A percentile compares a stretch with the other conserved stretches of the same genome.
Conservation (phyloP, 1,140 invertebrate species). For the Daktulosphaira vitifoliae region DNA sequence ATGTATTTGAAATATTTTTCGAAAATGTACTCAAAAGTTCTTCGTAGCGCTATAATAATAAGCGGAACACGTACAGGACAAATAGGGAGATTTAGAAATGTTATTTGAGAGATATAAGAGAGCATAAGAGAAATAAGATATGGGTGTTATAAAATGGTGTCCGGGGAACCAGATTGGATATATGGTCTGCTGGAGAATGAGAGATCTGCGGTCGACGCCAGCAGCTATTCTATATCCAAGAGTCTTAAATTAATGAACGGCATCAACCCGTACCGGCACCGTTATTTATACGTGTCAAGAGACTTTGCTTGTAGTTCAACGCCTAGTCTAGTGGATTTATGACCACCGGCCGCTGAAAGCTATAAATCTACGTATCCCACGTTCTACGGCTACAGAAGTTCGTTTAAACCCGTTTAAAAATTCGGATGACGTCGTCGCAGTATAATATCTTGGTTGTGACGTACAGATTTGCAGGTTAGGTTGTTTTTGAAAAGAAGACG, state of each 20-base stretch:
- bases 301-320: conserved; percentile 24
- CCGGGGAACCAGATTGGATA: conserved; percentile 22
- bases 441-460: no score
- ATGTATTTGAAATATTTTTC: no score
- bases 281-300: conserved; percentile 31
- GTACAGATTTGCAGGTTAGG: not conserved
- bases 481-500: no score
- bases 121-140: not conserved
- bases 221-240: not conserved
- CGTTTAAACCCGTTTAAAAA: no score
- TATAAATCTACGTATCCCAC: conserved; percentile 15
- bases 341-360: conserved; percentile 22
- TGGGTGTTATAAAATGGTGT: conserved; percentile 7
- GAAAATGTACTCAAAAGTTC: no score
- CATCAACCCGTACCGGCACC: conserved; percentile 7
- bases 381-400: no score
- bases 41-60: no score
- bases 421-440: no score
- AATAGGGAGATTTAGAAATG: no score
- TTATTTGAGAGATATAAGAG: not conserved
- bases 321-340: conserved; percentile 11
- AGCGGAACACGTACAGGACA: no score
- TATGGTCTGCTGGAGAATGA: not conserved
- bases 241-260: conserved; percentile 27
- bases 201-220: conserved; percentile 19